Conservation (phyloP, 2,113 vertebrate species). For the Semnornis frantzii region DNA sequence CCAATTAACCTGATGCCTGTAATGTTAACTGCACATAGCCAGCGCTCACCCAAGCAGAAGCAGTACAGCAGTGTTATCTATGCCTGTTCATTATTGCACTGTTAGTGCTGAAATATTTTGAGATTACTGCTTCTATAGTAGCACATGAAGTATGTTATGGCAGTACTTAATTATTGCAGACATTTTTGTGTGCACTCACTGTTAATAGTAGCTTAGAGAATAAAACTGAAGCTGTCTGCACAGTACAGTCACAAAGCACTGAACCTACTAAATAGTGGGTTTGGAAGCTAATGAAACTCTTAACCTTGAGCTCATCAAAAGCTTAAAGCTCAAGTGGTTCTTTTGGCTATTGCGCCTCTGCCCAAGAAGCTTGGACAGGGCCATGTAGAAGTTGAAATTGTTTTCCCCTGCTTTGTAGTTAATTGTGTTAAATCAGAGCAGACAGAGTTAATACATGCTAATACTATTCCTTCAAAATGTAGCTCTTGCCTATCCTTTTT, state of each 20-base stretch:
- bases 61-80: not conserved
- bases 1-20: not conserved
- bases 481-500: not conserved
- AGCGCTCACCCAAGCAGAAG: not conserved
- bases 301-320: not conserved
- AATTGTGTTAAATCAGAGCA: not conserved
- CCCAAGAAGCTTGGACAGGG: not conserved
- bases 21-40: not conserved
- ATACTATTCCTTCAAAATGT: not conserved
- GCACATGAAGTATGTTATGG: not conserved
- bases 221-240: not conserved
- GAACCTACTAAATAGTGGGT: not conserved
- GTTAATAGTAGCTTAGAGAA: not conserved
- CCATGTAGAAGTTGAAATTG: not conserved
- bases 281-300: not conserved
- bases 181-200: not conserved
- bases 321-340: not conserved
- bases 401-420: not conserved
- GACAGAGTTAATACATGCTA: not conserved
- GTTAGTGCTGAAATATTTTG: not conserved
- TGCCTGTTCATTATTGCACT: not conserved
- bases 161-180: not conserved
- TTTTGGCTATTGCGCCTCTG: not conserved
- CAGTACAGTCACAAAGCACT: not conserved
- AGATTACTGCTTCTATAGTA: not conserved